Conservation (phyloP, 2,888 invertebrate species). For the Drosophila hawaiiensis region DNA sequence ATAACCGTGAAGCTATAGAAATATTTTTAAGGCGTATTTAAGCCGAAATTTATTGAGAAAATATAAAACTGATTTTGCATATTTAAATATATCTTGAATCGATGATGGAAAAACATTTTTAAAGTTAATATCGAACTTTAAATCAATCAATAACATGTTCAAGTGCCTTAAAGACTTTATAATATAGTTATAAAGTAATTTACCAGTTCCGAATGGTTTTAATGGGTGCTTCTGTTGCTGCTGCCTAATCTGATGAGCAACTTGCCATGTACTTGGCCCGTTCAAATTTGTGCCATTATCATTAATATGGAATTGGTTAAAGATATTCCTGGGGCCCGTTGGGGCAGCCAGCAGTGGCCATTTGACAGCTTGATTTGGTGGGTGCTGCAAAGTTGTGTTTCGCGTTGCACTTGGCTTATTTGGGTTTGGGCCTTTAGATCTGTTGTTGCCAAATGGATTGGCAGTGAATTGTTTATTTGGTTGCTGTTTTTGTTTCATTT, state of each 20-base stretch:
- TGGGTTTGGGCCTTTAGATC: background rate
- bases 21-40: too few relatives aligned
- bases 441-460: background rate
- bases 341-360: background rate
- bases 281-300: background rate
- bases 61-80: background rate
- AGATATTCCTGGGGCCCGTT: background rate
- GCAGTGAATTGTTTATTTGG: background rate
- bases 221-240: background rate
- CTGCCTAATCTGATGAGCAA: background rate
- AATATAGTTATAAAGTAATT: conserved; percentile 1
- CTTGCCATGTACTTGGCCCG: conserved; percentile 5
- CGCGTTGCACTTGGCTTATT: background rate
- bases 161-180: conserved; percentile 9
- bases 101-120: background rate
- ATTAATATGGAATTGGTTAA: background rate
- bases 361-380: background rate
- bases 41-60: background rate
- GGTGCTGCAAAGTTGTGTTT: background rate
- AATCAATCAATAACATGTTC: background rate
- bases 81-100: background rate
- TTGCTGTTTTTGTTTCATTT: background rate
- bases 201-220: conserved; percentile 17
- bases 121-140: background rate
- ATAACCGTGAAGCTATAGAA: too few relatives aligned